A percentile compares a stretch with the other conserved stretches of the same genome.
These are phyloP conservation scores for Coryphaenoides rupestris DNA, from an alignment of 2,113 vertebrate species.

Conservation along the genomic window DNA sequence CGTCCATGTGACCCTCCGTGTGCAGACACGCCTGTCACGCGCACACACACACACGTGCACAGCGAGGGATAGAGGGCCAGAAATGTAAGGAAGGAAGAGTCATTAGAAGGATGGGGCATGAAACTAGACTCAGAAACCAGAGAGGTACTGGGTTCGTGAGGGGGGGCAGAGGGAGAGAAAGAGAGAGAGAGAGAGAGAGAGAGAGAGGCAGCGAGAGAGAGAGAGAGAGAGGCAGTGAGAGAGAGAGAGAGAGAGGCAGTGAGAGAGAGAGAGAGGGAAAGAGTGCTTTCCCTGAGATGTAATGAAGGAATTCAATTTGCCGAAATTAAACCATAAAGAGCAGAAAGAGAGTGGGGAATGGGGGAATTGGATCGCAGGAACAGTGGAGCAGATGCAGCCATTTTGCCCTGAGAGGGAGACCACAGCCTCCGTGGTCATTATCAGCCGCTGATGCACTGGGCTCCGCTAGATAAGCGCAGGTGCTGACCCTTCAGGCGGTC, in stretches of 20 bases:
- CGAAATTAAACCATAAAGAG: too few species aligned
- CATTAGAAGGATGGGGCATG: too few species aligned
- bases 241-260: too few species aligned
- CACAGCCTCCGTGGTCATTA: neutral
- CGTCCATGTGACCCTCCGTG: slow-evolving; percentile 97
- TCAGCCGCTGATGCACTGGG: neutral
- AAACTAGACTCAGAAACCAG: too few species aligned
- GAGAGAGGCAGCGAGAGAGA: too few species aligned
- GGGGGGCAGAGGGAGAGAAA: too few species aligned
- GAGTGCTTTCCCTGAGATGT: neutral
- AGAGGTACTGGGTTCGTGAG: too few species aligned
- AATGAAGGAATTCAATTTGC: too few species aligned
- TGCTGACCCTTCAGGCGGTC: neutral
- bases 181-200: too few species aligned
- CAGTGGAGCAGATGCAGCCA: neutral
- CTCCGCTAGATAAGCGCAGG: neutral
- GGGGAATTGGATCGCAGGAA: neutral
- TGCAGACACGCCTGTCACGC: slow-evolving; percentile 86
- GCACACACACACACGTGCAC: neutral
- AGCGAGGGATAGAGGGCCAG: too few species aligned
- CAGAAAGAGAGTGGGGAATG: neutral
- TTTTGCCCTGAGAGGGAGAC: neutral
- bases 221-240: too few species aligned
- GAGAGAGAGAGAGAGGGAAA: neutral
- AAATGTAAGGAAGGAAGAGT: too few species aligned